Evolutionary conservation across 1,140 invertebrate genomes (phyloP), one percentile per base, ranked within the genome.

Genomic region (Drosophila nebulosa): DNA sequence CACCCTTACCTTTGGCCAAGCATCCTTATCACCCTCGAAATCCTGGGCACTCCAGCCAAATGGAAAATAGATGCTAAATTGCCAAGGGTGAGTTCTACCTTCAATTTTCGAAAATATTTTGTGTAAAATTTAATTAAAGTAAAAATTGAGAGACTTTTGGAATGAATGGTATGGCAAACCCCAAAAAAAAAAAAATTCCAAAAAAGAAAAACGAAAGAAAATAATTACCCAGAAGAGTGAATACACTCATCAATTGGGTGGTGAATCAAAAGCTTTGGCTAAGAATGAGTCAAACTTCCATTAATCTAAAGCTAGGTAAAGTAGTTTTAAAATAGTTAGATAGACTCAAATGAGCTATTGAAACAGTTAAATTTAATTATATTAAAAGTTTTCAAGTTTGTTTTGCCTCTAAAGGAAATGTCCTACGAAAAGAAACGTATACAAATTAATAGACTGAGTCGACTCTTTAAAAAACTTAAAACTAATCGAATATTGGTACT

Each of bases 101-200:
- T 80, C 73, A 64, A 84, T 79, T 85, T 74, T 57, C 36, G 18
- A 68, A 69, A 83, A 83, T 81, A 81, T 70, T 78, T 86, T 85
- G 77, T 74, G 65, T 80, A 86, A 80, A 85, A 85, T 85, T 85
- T 85, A 85, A 85, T 85, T 85, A 80, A 85, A 77, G 69, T 56
- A 63, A 73, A 84, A 84, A 77, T 79, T 46, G 39, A 21, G 39
- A 46, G 16, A 46, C 39, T 16, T 46, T 46, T 21, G 39, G 39
- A 46, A 46, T 46, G 39, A 46, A 46, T 46, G 39, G 16, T 46
- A 21, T 46, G 39, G 39, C 39, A 46, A 46, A 21, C 53, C 80
- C 52, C 53, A 66, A 67, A 68, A 79, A 36, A 36, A 36, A 36
- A 21, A 6, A 18, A 46, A 46, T 46, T 46, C 16, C 39, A 21